Evolutionary conservation across 2,113 vertebrate species (phyloP), one percentile per base, ranked within the genome.

Genomic region (Eleginops maclovinus): DNA sequence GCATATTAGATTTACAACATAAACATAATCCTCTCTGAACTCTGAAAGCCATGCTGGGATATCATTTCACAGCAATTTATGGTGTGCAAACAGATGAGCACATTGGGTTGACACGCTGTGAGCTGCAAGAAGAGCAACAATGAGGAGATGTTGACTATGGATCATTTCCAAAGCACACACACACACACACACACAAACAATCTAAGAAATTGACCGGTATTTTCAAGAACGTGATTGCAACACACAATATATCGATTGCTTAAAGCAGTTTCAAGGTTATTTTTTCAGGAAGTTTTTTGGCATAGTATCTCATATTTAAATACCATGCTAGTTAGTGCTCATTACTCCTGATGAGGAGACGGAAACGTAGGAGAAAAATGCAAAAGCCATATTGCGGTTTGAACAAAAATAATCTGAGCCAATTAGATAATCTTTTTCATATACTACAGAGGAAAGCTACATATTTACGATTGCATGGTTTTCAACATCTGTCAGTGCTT

Each of bases 361-460:
- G 92, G 93, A 90, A 94, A 79, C 93, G 93, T 95, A 4, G 26
- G 31, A 70, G 31, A 46, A 64, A 46, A 36, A 62, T 46, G 59
- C 41, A 68, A 56, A 69, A 6, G 9, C 47, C 17, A 60, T 16
- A 55, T 10, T 17, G 28, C 19, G 41, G 44, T 75, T 31, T 46
- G 21, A 53, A 50, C 17, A 41, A 4, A 65, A 60, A 64, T 17
- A 28, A 74, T 49, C 44, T 13, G 11, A 67, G 49, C 61, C 36
- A 72, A 41, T 63, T 66, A 36, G n/a, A 21, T 10, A 60, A 3
- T 12, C 19, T 54, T 65, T 78, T 49, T 64, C 2, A 56, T 58
- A 31, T 41, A 36, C 47, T 41, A 24, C 11, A 28, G 28, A 49
- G 17, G 28, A 72, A 51, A 62, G 31, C 31, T 36, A 36, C 31